Percentiles rank a stretch among this genome's conserved stretches.
Conservation (phyloP, 2,888 invertebrate species). For the Gastracanthus pulcherrimus region DNA sequence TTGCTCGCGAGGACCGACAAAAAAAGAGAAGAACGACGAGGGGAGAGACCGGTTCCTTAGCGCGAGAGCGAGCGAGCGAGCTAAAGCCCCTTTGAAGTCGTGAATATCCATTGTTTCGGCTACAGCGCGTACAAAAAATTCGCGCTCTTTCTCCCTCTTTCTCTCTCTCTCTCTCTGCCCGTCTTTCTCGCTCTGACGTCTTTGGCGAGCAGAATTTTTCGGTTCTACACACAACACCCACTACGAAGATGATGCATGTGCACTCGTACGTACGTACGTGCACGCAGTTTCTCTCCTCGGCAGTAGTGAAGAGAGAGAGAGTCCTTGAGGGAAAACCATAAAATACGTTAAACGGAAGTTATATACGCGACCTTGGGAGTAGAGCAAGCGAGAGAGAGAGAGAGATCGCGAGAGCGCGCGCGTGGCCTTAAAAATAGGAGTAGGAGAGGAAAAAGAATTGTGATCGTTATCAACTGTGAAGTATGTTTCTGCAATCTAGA, state of each 20-base stretch:
- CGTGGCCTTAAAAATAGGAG: conserved; percentile 12
- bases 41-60: conserved; percentile 53
- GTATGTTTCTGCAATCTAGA: conserved; percentile 31
- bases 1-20: background rate
- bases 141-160: background rate
- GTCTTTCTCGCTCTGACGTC: background rate
- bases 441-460: conserved; percentile 15
- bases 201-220: conserved; percentile 31
- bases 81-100: conserved; percentile 39
- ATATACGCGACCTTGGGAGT: conserved; percentile 31
- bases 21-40: conserved; percentile 1
- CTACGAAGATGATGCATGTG: background rate
- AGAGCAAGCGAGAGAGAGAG: background rate
- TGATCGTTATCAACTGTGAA: conserved; percentile 28
- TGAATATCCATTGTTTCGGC: conserved; percentile 53
- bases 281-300: background rate
- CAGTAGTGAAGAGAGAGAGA: background rate
- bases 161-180: too few relatives aligned
- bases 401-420: background rate
- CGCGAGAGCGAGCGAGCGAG: background rate
- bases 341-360: conserved; percentile 28
- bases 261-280: background rate
- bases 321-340: conserved; percentile 26
- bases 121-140: conserved; percentile 42
- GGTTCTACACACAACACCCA: background rate